Conservation (phyloP, 2,888 invertebrate species). For the Rhyacophila evoluta region DNA sequence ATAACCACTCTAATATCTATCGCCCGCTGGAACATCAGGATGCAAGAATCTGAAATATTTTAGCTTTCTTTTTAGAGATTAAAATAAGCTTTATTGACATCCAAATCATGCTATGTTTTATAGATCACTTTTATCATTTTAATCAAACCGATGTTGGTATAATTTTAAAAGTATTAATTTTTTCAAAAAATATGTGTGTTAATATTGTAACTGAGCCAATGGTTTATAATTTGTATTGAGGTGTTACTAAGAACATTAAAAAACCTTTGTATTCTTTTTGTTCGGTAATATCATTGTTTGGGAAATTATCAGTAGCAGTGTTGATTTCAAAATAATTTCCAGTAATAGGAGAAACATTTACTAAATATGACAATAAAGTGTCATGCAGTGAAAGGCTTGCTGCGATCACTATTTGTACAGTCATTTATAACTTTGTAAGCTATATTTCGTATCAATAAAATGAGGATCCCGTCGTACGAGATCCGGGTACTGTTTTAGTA, state of each 20-base stretch:
- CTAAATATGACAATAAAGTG: slow-evolving; percentile 28
- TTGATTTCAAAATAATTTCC: slow-evolving; percentile 4
- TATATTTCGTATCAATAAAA: background rate
- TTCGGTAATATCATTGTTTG: background rate
- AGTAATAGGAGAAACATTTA: slow-evolving; percentile 23
- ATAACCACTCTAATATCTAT: no score
- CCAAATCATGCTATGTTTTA: no score
- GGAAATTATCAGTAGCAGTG: background rate
- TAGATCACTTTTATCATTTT: no score
- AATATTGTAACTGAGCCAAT: background rate
- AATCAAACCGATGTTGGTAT: no score
- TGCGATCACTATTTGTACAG: slow-evolving; percentile 24
- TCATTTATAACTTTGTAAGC: slow-evolving; percentile 14
- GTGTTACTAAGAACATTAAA: background rate
- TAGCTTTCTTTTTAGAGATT: no score
- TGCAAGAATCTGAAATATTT: no score
- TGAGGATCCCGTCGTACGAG: background rate
- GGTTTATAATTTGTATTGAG: background rate
- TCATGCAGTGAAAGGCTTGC: background rate
- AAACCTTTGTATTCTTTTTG: background rate
- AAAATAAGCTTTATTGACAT: no score
- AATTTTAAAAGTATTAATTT: no score
- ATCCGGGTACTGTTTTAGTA: background rate
- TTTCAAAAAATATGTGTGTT: no score
- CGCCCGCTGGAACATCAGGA: no score